Base-by-base conservation (phyloP, 2,797 vertebrate species). In the Euphonia xanthogaster region DNA sequence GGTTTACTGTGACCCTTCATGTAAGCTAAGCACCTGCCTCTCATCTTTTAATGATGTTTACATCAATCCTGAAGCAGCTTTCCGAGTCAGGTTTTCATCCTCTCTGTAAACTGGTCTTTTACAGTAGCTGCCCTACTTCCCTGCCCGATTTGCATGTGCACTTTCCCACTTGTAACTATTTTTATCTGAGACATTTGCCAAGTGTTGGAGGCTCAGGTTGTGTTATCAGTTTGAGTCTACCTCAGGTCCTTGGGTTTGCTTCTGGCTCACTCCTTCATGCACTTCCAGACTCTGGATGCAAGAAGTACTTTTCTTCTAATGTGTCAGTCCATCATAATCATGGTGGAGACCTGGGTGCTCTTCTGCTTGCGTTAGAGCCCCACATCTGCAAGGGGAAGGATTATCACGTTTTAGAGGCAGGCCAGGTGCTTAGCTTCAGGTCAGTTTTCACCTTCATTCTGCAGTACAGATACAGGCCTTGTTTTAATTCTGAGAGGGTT, bases 261-360 rank as follows among this genome's bases (percentile, higher is more conserved):
- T 79, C 53, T 94, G 71, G 35, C 25, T 40, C 18, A 2, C 15
- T 48, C 65, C 80, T 75, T 50, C 53, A 7, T 54, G 40, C 21
- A 12, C 28, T 70, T 81, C 10, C 25, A 82, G 47, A 20, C n/a
- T 45, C 14, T 0, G 10, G 16, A 21, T 82, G 5, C 0, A 2
- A 66, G 55, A 70, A 81, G 5, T 8, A 8, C 24, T 77, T 62
- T 68, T 45, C 19, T 55, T 72, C 23, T 61, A 20, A 17, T 20
- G 8, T 0, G 0, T 50, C 19, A 24, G 19, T 71, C 42, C 35
- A 3, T 62, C 1, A 0, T 68, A 33, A 30, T 51, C 0, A 0
- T 74, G 21, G 11, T 65, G 70, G 39, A 62, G 73, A 53, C 25
- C 39, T 44, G 31, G 35, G 7, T 2, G 3, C 14, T 47, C 20